Evolutionary conservation across 2,797 vertebrate species (phyloP).

Genomic region (Platyrinchus mystaceus): DNA sequence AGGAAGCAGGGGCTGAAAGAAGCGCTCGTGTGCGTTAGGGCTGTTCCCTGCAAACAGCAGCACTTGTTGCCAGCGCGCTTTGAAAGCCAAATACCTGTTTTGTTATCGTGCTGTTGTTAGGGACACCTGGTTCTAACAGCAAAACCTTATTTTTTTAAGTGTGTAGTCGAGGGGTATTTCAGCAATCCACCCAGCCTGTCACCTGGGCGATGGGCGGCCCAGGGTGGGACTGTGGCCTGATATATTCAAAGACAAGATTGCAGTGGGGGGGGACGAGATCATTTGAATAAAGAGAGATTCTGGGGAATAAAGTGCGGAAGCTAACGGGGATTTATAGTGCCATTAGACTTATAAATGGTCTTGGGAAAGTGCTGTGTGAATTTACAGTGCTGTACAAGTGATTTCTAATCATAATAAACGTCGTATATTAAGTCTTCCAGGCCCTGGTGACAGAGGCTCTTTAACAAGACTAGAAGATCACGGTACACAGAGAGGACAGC

Average conservation of each 20-base stretch:
- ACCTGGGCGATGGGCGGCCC: not conserved
- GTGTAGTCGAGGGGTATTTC: constrained; percentile 20
- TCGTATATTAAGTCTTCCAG: constrained; percentile 66
- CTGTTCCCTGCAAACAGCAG: not conserved
- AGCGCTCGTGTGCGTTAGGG: not conserved
- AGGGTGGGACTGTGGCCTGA: not conserved
- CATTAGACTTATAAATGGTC: constrained; percentile 69
- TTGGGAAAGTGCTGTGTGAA: constrained; percentile 67
- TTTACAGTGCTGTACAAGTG: constrained; percentile 70
- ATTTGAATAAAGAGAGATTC: constrained; percentile 54
- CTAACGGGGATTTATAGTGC: constrained; percentile 68
- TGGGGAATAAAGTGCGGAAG: constrained; percentile 51
- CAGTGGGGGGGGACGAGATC: not conserved
- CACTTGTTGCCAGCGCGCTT: not conserved
- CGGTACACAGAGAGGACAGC: constrained; percentile 48
- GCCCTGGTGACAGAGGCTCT: constrained; percentile 51
- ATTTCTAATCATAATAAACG: constrained; percentile 72
- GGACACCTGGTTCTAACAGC: not conserved
- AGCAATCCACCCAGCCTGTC: not conserved
- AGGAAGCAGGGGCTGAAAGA: not conserved
- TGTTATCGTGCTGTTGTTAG: not conserved
- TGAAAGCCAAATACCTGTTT: constrained; percentile 2
- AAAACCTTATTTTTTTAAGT: not conserved
- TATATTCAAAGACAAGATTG: constrained; percentile 8
- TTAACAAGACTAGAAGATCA: constrained; percentile 55